A percentile compares a stretch with the other conserved stretches of the same genome.
These are phyloP conservation scores for Holotrichia oblita DNA, from an alignment of 1,140 invertebrate genomes.

Conservation along the genomic window DNA sequence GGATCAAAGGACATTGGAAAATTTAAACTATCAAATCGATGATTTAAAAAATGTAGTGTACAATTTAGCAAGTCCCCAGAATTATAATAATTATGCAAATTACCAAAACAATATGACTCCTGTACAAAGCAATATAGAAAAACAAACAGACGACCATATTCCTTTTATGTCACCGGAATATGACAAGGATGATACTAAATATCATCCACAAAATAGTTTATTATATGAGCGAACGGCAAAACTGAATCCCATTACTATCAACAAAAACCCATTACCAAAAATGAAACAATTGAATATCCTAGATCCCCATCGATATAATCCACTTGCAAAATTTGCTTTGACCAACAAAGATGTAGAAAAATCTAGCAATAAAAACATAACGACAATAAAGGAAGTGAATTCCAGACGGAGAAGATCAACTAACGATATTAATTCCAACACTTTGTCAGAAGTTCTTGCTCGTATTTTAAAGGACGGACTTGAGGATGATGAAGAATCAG, in stretches of 20 bases:
- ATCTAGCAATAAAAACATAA: not conserved
- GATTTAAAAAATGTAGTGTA: slow-evolving; percentile 52
- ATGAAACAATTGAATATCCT: not conserved
- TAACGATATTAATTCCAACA: not conserved
- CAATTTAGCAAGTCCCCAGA: slow-evolving; percentile 43
- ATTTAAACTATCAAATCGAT: slow-evolving; percentile 53
- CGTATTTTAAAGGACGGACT: not conserved
- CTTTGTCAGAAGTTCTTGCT: not conserved
- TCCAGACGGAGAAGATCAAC: not conserved
- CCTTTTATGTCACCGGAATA: too few species aligned
- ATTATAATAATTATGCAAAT: slow-evolving; percentile 21
- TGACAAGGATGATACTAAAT: not conserved
- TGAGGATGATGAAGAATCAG: not conserved
- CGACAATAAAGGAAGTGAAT: not conserved
- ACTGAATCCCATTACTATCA: too few species aligned
- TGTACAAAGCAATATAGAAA: too few species aligned
- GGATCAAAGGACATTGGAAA: slow-evolving; percentile 50
- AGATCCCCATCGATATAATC: not conserved
- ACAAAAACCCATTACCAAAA: too few species aligned
- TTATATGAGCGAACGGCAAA: too few species aligned
- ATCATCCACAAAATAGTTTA: not conserved
- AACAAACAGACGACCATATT: too few species aligned
- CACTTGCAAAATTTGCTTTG: not conserved
- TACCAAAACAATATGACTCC: not conserved
- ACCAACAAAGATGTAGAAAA: not conserved